Conservation (phyloP, 1,140 invertebrate genomes). For the Plutomurus gul region DNA sequence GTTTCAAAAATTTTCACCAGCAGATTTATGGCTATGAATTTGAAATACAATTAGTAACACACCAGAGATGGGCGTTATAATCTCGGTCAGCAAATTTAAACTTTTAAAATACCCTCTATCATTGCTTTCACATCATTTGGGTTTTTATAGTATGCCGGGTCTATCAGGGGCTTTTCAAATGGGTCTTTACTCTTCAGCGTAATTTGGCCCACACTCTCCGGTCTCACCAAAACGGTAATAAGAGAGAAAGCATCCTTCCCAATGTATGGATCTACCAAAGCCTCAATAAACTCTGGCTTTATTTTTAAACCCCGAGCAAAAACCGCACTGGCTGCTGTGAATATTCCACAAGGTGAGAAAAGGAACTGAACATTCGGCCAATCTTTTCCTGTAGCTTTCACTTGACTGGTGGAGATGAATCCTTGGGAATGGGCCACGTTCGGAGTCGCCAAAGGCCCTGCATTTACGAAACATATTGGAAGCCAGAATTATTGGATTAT, state of each 20-base stretch:
- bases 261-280: neutral
- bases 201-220: conserved; percentile 52
- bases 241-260: conserved; percentile 29
- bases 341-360: neutral
- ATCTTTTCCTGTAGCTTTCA: neutral
- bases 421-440: conserved; percentile 8
- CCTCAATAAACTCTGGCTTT: neutral
- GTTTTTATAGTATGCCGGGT: conserved; percentile 54
- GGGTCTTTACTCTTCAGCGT: conserved; percentile 49
- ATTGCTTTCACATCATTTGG: conserved; percentile 49
- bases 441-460: conserved; percentile 32
- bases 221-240: conserved; percentile 39
- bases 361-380: conserved; percentile 47
- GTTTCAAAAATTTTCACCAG: conserved; percentile 1
- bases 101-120: conserved; percentile 33
- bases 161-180: conserved; percentile 47
- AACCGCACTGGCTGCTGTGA: neutral
- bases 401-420: conserved; percentile 10
- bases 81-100: neutral
- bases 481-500: neutral
- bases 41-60: neutral
- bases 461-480: neutral
- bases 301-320: neutral
- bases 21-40: neutral
- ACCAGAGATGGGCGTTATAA: too few relatives aligned